Evolutionary conservation across 2,113 vertebrate genomes (phyloP), one percentile per base, ranked within the genome.

Genomic region (Dolichotis patagonum): DNA sequence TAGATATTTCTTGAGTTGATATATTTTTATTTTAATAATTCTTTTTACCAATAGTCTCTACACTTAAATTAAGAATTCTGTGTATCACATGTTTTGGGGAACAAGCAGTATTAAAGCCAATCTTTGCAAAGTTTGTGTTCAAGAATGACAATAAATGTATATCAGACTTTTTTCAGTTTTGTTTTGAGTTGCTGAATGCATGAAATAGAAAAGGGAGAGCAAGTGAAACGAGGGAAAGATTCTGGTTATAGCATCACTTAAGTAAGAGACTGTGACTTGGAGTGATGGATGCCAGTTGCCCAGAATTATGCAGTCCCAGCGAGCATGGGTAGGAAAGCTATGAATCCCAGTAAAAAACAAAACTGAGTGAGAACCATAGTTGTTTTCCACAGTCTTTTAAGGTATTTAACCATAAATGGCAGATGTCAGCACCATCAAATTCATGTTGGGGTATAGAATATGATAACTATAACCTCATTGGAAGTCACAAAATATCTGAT

Each of bases 11-110:
- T 84, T 87, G 26, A 95, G 54, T 67, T 12, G 20, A 78, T 83
- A 17, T 60, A 24, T 41, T 97, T 84, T 91, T 94, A 71, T 71
- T 54, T 80, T 56, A 92, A 80, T 88, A 88, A 54, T 12, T 28
- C 28, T 85, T 90, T 81, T 81, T 49, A 84, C 24, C 14, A 82
- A 78, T 65, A 65, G n/a, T 83, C 56, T 90, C 19, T 84, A 28
- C 17, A 65, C 17, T 82, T 91, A 89, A 88, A 54, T 13, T 88
- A 43, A 89, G 62, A 80, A 92, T 32, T 63, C 88, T 60, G 63
- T 43, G 58, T 67, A 35, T 67, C 46, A 80, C 60, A 89, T 65
- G n/a, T 67, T 43, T 38, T 20, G 85, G 24, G 30, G 22, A 93
- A 85, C 8, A 88, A 88, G 35, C 19, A 89, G 22, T 93, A 85